Conservation (phyloP, 2,888 invertebrate genomes). For the Lepas anatifera region DNA sequence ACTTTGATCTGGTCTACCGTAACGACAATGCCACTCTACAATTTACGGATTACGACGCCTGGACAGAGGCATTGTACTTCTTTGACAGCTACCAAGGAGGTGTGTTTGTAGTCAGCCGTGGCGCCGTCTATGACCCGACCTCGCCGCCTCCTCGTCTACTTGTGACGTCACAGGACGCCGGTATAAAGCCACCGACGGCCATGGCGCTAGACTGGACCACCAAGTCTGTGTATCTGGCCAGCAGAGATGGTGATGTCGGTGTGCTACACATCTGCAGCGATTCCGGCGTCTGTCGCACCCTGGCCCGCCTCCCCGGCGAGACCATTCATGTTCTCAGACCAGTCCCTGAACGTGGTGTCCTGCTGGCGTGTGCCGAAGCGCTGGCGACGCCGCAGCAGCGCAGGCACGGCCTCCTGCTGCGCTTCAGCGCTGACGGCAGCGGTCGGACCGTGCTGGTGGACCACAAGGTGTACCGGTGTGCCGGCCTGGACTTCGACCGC, state of each 20-base stretch:
- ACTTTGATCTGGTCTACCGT: not conserved
- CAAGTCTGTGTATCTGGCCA: slow-evolving; percentile 9
- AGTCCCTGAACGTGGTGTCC: no score
- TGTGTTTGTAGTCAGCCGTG: not conserved
- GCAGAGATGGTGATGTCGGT: not conserved
- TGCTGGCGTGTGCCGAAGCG: no score
- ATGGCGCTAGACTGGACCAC: not conserved
- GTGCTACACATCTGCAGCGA: not conserved
- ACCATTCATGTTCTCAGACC: not conserved
- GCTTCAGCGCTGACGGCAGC: no score
- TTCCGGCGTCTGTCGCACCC: not conserved
- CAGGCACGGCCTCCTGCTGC: no score
- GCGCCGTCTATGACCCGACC: not conserved
- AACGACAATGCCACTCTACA: not conserved
- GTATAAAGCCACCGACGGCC: not conserved
- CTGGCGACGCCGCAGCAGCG: no score
- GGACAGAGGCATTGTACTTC: not conserved
- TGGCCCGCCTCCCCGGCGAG: not conserved
- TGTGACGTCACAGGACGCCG: no score
- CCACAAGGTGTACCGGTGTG: no score
- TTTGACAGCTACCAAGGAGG: not conserved
- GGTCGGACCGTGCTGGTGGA: no score
- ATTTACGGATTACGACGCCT: not conserved
- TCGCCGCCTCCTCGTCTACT: not conserved
- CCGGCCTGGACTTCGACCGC: no score